These are phyloP conservation scores for Cataglyphis cursor DNA, from an alignment of 2,888 invertebrate genomes.

Conservation along the genomic window DNA sequence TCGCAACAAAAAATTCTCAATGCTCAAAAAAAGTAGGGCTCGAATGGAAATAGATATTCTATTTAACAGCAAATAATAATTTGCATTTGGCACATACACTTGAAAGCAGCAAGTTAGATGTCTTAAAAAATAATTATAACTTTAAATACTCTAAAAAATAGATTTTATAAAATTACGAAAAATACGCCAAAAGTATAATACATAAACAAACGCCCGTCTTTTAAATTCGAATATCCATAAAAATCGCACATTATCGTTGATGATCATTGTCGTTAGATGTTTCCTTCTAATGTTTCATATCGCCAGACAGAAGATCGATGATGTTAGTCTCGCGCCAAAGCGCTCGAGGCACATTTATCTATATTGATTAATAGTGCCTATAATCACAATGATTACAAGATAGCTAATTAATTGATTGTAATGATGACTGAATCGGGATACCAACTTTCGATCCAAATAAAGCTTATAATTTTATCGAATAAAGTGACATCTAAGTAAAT, in stretches of 20 bases:
- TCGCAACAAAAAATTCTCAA: background rate
- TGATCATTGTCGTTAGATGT: conserved; percentile 21
- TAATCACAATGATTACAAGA: background rate
- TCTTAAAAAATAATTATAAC: background rate
- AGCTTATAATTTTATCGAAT: background rate
- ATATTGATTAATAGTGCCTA: conserved; percentile 19
- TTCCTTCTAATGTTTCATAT: background rate
- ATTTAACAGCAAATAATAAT: background rate
- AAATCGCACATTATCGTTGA: conserved; percentile 31
- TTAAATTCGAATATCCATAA: conserved; percentile 28
- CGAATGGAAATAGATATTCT: background rate
- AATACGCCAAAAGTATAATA: background rate
- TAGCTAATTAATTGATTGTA: conserved; percentile 10
- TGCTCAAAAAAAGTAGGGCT: background rate
- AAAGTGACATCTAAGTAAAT: background rate
- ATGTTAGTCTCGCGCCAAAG: conserved; percentile 25
- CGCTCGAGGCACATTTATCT: conserved; percentile 23
- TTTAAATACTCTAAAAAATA: background rate
- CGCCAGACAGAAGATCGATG: conserved; percentile 33
- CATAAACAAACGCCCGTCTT: background rate
- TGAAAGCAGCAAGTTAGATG: background rate
- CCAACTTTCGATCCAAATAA: background rate
- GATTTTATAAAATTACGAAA: background rate
- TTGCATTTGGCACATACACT: background rate
- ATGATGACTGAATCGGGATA: conserved; percentile 7